phyloP scores from a whole-genome alignment of 2,797 vertebrate genomes.

The Mormyrus proboscirostris region DNA sequence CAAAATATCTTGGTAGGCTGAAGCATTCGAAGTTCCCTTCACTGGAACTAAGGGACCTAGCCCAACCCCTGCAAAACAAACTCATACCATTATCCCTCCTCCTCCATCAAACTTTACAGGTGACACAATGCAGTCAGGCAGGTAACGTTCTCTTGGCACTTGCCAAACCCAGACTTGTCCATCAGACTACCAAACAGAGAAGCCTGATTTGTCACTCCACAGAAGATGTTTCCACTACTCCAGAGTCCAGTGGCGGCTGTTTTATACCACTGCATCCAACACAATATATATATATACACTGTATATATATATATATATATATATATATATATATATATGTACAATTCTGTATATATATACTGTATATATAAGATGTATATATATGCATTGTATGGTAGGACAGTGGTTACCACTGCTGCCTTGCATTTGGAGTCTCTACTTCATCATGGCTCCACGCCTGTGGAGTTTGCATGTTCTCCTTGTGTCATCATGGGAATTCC shows the following conservation, averaged over 20 bases:
- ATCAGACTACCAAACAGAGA: neutral
- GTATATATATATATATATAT: no score
- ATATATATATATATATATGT: neutral
- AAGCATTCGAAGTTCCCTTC: neutral
- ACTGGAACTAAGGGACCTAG: neutral
- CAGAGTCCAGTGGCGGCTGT: neutral
- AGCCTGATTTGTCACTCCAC: neutral
- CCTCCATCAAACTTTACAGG: neutral
- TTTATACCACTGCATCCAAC: neutral
- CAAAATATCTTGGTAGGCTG: neutral
- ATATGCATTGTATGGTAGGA: neutral
- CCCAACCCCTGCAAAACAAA: neutral
- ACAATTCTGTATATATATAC: no score
- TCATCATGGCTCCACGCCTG: no score
- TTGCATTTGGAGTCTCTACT: neutral
- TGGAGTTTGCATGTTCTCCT: neutral
- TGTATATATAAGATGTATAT: neutral
- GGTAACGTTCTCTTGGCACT: neutral
- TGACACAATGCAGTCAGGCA: neutral
- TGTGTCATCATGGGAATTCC: neutral
- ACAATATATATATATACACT: neutral
- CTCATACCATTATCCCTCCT: neutral
- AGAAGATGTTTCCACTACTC: neutral
- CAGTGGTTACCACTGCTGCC: neutral
- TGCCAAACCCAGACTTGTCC: neutral